Conservation (phyloP, 2,888 invertebrate species). For the Hypomecis atomaria region DNA sequence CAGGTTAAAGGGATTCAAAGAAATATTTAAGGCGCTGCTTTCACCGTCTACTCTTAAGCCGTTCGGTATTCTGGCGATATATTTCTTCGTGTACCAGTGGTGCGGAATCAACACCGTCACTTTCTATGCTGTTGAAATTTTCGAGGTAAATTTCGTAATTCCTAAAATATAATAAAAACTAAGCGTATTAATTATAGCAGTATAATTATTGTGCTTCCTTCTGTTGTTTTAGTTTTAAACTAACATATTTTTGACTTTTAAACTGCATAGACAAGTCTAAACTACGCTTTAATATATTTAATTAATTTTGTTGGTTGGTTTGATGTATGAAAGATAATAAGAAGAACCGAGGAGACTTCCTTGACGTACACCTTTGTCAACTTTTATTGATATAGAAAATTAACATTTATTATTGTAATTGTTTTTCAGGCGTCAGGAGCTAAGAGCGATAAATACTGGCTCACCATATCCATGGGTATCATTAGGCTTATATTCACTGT, state of each 20-base stretch:
- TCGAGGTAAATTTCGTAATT: conserved; percentile 69
- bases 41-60: conserved; percentile 87
- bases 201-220: too few species aligned
- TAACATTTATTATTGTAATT: background rate
- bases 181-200: too few species aligned
- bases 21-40: conserved; percentile 83
- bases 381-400: background rate
- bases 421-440: conserved; percentile 83
- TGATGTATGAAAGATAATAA: too few species aligned
- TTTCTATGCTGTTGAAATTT: conserved; percentile 88
- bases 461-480: conserved; percentile 86
- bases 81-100: conserved; percentile 89
- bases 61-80: conserved; percentile 85
- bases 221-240: too few species aligned
- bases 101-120: conserved; percentile 88
- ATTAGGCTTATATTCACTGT: conserved; percentile 86
- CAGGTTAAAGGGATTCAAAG: conserved; percentile 77
- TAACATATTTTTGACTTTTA: too few species aligned
- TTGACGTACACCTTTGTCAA: conserved; percentile 6
- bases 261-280: too few species aligned
- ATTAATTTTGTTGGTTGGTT: too few species aligned
- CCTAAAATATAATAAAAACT: background rate
- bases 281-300: too few species aligned
- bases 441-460: conserved; percentile 81
- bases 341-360: conserved; percentile 4